Conservation (phyloP, 2,113 vertebrate genomes). For the Anarrhichthys ocellatus region DNA sequence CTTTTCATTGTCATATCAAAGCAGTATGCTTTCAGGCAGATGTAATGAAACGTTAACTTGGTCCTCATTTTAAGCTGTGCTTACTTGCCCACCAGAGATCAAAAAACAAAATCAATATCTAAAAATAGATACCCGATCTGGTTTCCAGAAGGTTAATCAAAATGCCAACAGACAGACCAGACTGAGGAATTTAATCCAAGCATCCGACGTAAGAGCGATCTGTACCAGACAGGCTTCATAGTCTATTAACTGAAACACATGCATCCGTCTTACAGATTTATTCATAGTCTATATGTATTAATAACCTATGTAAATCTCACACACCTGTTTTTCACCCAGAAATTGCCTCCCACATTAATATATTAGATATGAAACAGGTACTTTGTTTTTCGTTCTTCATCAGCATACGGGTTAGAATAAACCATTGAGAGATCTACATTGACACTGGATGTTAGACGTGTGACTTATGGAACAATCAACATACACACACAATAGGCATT, state of each 20-base stretch:
- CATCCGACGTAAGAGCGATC: background rate
- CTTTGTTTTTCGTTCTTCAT: background rate
- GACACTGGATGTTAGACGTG: background rate
- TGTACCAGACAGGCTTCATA: background rate
- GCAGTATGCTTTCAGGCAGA: background rate
- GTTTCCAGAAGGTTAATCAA: background rate
- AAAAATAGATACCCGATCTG: background rate
- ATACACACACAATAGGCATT: too few relatives aligned
- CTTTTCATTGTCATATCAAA: constrained; percentile 1
- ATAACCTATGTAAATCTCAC: background rate
- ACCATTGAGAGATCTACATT: background rate
- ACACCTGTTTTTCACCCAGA: background rate
- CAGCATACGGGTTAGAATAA: background rate
- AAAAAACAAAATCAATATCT: background rate
- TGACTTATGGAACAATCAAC: background rate
- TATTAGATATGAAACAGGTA: background rate
- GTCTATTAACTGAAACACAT: background rate
- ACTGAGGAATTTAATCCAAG: background rate
- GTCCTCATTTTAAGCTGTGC: background rate
- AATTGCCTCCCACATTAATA: background rate
- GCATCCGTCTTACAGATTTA: background rate
- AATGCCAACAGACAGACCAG: background rate
- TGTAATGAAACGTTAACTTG: background rate
- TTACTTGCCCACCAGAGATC: constrained; percentile 49
- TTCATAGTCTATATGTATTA: background rate